Percentiles rank a stretch among this genome's conserved stretches.
Evolutionary conservation across 2,113 vertebrate genomes (phyloP).

Genomic region (Leiothrix lutea): DNA sequence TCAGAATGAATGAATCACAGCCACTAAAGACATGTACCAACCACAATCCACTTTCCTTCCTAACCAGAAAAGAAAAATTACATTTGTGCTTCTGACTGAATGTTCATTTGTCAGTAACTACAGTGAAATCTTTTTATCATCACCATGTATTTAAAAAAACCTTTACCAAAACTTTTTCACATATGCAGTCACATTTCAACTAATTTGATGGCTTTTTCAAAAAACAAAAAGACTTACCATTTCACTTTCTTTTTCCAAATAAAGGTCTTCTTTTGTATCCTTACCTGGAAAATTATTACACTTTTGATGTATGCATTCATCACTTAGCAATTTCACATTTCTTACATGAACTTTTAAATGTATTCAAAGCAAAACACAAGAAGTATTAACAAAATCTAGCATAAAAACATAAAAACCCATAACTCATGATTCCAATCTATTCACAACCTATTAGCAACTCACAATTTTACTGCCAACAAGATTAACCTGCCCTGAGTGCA

Average conservation of each 20-base stretch:
- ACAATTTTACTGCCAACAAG: neutral
- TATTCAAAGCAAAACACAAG: neutral
- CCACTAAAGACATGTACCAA: neutral
- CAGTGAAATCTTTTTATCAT: neutral
- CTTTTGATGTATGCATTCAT: neutral
- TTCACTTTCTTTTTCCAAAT: constrained; percentile 70
- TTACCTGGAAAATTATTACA: constrained; percentile 70
- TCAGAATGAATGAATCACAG: neutral
- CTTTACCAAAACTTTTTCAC: neutral
- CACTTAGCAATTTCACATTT: neutral
- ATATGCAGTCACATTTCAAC: neutral
- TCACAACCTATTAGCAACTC: neutral
- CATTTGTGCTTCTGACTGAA: neutral
- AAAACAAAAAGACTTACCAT: constrained; percentile 48
- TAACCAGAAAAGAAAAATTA: neutral
- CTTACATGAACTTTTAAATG: neutral
- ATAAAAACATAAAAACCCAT: fast-evolving
- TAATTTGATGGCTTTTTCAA: neutral
- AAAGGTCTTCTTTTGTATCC: constrained; percentile 63
- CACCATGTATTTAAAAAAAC: neutral
- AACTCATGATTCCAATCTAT: neutral
- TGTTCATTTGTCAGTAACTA: neutral
- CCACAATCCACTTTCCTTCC: neutral
- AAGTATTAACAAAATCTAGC: neutral
- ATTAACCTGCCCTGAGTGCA: neutral